phyloP scores from a whole-genome alignment of 1,140 invertebrate species.

The Lutraria rhynchaena region DNA sequence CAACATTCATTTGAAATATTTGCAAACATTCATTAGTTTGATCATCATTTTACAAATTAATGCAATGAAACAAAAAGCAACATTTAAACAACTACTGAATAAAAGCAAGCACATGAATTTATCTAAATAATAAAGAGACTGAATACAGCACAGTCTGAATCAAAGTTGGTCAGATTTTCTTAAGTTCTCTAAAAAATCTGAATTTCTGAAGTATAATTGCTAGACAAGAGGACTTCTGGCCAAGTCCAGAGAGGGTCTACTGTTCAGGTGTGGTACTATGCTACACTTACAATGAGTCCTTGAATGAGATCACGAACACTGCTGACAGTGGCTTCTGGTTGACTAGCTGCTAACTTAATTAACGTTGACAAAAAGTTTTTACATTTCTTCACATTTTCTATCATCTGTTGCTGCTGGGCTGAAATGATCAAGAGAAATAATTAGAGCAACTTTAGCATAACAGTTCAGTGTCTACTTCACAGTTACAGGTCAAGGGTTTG shows the following conservation, averaged over 20 bases:
- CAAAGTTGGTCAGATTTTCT: neutral
- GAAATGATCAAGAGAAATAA: no score
- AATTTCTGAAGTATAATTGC: neutral
- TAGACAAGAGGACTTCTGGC: neutral
- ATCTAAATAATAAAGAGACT: neutral
- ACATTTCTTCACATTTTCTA: conserved; percentile 91
- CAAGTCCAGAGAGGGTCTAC: no score
- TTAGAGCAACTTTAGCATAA: no score
- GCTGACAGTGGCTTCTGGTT: conserved; percentile 95
- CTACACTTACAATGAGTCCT: conserved; percentile 89
- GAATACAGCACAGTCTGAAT: neutral
- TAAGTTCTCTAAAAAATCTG: neutral
- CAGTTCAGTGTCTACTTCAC: no score
- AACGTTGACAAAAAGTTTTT: conserved; percentile 98
- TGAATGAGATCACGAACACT: conserved; percentile 98
- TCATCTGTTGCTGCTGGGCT: conserved; percentile 61
- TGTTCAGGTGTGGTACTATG: neutral
- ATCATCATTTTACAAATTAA: no score
- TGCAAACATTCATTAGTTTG: no score
- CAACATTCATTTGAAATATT: no score
- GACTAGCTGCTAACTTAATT: conserved; percentile 96
- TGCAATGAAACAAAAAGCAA: no score
- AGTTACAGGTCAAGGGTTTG: no score
- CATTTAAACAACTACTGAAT: no score
- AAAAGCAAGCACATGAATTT: no score